These are phyloP conservation scores for Wasmannia auropunctata DNA, from an alignment of 1,140 invertebrate genomes.

Conservation along the genomic window DNA sequence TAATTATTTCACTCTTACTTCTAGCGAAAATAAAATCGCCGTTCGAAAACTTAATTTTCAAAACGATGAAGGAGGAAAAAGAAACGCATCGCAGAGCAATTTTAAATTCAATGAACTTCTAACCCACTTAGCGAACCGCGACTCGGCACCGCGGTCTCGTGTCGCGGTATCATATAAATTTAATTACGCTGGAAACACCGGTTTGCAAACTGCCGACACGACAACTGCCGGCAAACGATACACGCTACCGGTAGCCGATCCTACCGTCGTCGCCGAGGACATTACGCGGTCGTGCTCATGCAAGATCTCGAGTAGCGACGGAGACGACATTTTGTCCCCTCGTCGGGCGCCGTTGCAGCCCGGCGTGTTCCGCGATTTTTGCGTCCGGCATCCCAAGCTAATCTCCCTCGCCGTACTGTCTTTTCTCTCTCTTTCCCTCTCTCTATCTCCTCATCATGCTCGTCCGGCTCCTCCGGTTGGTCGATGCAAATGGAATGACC, in stretches of 20 bases:
- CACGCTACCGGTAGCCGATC: conserved; percentile 21
- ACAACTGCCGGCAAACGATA: background rate
- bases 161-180: conserved; percentile 29
- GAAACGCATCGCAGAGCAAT: background rate
- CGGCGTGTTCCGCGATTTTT: conserved; percentile 53
- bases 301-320: conserved; percentile 9
- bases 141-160: background rate
- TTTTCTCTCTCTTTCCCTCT: background rate
- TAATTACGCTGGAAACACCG: conserved; percentile 36
- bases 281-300: conserved; percentile 43
- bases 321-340: conserved; percentile 21
- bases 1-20: background rate
- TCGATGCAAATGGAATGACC: conserved; percentile 76
- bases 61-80: background rate
- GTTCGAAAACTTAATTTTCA: background rate
- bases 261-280: background rate
- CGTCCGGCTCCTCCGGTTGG: conserved; percentile 69
- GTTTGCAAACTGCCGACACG: conserved; percentile 22
- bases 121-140: background rate
- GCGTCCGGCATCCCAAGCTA: conserved; percentile 12
- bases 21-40: background rate
- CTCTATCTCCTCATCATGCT: background rate
- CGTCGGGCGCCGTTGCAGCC: conserved; percentile 2
- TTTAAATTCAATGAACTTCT: conserved; percentile 14
- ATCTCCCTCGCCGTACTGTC: conserved; percentile 6